Evolutionary conservation across 2,888 invertebrate species (phyloP).

Genomic region (Synergus japonicus): DNA sequence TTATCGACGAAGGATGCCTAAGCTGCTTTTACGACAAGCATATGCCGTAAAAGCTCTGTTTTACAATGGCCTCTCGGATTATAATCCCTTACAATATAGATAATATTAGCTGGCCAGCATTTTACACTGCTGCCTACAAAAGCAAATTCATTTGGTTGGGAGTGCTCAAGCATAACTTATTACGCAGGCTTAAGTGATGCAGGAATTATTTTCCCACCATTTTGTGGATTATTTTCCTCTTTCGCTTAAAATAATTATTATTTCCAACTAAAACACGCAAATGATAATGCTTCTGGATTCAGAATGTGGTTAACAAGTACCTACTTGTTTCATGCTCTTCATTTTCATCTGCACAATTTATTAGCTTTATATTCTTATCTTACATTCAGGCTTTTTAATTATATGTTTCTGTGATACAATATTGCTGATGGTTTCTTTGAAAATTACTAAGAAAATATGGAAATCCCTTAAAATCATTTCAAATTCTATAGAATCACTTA

Average conservation of each 20-base stretch:
- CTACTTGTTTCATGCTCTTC: neutral
- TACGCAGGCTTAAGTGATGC: slow-evolving; percentile 64
- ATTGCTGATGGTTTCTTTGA: no score
- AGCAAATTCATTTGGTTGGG: slow-evolving; percentile 36
- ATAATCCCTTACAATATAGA: slow-evolving; percentile 34
- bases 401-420: no score
- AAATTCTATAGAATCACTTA: no score
- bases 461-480: no score
- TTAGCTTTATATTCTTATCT: neutral
- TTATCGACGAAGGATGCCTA: slow-evolving; percentile 32
- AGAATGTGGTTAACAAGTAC: slow-evolving; percentile 6
- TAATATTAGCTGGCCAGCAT: slow-evolving; percentile 38
- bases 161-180: slow-evolving; percentile 38
- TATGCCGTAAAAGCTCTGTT: slow-evolving; percentile 32
- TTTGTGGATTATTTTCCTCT: slow-evolving; percentile 57
- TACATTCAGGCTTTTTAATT: neutral
- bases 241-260: slow-evolving; percentile 64
- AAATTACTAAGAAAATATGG: no score
- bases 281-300: slow-evolving; percentile 17
- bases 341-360: neutral
- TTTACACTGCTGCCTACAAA: slow-evolving; percentile 35
- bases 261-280: slow-evolving; percentile 41
- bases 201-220: slow-evolving; percentile 68
- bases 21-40: slow-evolving; percentile 35
- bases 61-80: slow-evolving; percentile 30